phyloP scores from a whole-genome alignment of 2,113 vertebrate genomes.

The Petrocephalus zakoni region DNA sequence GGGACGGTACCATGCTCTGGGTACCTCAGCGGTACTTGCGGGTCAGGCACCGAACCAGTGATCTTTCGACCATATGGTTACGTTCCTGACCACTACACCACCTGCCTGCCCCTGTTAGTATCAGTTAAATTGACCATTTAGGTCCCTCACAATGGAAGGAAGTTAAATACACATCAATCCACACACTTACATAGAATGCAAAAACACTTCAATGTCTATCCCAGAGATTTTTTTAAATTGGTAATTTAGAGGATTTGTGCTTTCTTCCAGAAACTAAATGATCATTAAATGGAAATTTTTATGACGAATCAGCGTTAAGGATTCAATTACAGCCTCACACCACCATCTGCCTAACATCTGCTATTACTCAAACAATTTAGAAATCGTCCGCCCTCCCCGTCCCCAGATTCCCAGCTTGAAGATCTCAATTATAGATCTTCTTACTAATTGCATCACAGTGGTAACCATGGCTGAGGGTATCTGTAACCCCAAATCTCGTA shows the following conservation, averaged over 20 bases:
- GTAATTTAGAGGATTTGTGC: neutral
- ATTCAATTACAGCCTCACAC: slow-evolving; percentile 40
- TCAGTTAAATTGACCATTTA: neutral
- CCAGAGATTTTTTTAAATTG: neutral
- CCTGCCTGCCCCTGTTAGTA: no score
- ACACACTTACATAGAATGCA: neutral
- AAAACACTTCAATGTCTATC: neutral
- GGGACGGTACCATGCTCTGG: no score
- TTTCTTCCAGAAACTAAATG: neutral
- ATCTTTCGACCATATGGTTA: no score
- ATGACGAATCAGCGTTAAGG: slow-evolving; percentile 19
- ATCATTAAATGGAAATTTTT: neutral
- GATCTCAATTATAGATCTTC: slow-evolving; percentile 65
- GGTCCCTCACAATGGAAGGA: neutral
- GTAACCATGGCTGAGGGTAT: slow-evolving; percentile 42
- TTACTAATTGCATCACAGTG: slow-evolving; percentile 51
- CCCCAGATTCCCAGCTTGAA: slow-evolving; percentile 45
- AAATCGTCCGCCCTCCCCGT: slow-evolving; percentile 26
- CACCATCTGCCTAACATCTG: slow-evolving; percentile 53
- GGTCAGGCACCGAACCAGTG: no score
- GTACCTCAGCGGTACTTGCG: no score
- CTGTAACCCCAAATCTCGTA: neutral
- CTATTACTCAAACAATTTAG: slow-evolving; percentile 48
- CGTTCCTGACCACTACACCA: no score
- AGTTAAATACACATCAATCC: neutral